Evolutionary conservation across 2,113 vertebrate genomes (phyloP).

Genomic region (Pan paniscus): DNA sequence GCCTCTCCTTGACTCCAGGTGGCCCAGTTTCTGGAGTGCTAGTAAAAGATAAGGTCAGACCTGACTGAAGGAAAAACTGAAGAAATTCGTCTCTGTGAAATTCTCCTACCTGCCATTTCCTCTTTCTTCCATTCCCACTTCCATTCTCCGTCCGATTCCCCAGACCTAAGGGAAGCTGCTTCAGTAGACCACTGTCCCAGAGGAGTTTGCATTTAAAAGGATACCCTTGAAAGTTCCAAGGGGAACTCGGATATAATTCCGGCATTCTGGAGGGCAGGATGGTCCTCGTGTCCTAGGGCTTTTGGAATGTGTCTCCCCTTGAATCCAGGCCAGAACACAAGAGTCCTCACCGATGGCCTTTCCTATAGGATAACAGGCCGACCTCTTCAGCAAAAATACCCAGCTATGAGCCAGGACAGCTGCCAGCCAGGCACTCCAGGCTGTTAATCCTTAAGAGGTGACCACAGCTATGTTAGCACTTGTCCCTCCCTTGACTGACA

Average conservation of each 20-base stretch:
- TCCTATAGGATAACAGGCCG: constrained; percentile 7
- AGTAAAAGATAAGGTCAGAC: background rate
- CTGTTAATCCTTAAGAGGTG: constrained; percentile 17
- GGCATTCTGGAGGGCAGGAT: background rate
- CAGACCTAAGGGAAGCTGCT: constrained; percentile 3
- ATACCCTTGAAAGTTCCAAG: background rate
- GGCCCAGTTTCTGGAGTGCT: background rate
- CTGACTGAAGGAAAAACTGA: background rate
- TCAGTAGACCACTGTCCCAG: background rate
- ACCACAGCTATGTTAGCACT: background rate
- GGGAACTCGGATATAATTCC: background rate
- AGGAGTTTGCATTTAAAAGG: background rate
- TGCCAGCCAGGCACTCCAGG: background rate
- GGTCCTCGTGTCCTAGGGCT: background rate
- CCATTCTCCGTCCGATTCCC: background rate
- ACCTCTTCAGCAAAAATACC: constrained; percentile 45
- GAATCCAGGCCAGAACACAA: constrained; percentile 16
- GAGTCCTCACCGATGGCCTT: background rate
- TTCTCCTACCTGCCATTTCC: background rate
- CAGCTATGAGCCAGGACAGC: background rate
- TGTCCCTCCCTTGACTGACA: background rate
- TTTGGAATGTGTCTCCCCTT: background rate
- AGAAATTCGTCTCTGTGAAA: background rate
- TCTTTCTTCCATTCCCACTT: background rate
- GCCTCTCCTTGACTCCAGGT: background rate